Evolutionary conservation across 1,140 invertebrate species (phyloP).

Genomic region (Drosophila tsacasi): DNA sequence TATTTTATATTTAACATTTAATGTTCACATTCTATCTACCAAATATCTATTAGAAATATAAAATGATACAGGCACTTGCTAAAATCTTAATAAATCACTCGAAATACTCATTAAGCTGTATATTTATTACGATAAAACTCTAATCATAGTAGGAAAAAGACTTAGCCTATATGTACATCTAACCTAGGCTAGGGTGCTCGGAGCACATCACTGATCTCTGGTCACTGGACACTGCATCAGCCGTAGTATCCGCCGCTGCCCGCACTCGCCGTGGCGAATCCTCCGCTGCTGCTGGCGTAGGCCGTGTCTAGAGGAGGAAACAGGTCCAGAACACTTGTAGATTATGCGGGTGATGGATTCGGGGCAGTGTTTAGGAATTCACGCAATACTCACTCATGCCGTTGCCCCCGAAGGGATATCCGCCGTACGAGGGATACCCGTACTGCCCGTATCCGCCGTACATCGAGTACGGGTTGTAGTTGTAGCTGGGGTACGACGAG

Average conservation of each 20-base stretch:
- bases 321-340: conserved; percentile 79
- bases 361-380: not conserved
- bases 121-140: conserved; percentile 25
- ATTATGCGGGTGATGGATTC: conserved; percentile 15
- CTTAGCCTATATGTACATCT: conserved; percentile 53
- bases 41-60: not conserved
- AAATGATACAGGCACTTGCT: not conserved
- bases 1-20: not conserved
- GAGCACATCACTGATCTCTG: conserved; percentile 4
- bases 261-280: conserved; percentile 68
- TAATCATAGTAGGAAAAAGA: conserved; percentile 22
- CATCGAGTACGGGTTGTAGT: conserved; percentile 53
- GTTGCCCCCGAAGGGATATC: conserved; percentile 69
- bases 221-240: conserved; percentile 18
- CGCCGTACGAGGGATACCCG: conserved; percentile 53
- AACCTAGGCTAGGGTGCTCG: conserved; percentile 25
- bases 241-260: conserved; percentile 65
- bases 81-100: not conserved
- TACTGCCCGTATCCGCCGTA: conserved; percentile 57
- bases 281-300: conserved; percentile 76
- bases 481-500: conserved; percentile 44
- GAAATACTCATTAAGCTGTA: not conserved
- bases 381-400: conserved; percentile 69
- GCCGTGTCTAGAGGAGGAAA: conserved; percentile 74
- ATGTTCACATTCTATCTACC: not conserved